phyloP scores from a whole-genome alignment of 2,113 vertebrate species.

The Galeopterus variegatus region DNA sequence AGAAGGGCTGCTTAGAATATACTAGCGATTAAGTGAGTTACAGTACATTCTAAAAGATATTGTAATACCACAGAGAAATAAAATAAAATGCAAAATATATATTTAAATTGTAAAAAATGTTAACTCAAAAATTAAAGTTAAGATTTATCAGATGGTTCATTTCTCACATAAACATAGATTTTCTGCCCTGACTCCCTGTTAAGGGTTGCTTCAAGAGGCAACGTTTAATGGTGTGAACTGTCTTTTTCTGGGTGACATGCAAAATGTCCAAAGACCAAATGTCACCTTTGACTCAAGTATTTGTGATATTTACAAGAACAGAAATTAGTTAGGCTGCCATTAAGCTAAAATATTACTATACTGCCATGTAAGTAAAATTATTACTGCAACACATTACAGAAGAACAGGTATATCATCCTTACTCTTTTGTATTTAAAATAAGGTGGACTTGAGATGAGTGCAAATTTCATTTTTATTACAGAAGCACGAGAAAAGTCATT shows the following conservation, averaged over 20 bases:
- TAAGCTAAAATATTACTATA: conserved; percentile 46
- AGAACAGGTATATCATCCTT: neutral
- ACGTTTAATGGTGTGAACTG: neutral
- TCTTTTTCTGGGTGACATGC: conserved; percentile 30
- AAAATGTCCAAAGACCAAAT: conserved; percentile 71
- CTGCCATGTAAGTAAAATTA: conserved; percentile 56
- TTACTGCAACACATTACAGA: neutral
- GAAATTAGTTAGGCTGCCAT: neutral
- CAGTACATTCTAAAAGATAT: neutral
- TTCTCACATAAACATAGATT: conserved; percentile 78
- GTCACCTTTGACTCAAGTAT: conserved; percentile 48
- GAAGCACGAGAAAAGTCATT: neutral
- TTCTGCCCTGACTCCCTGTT: conserved; percentile 74
- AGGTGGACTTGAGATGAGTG: neutral
- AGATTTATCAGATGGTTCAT: conserved; percentile 69
- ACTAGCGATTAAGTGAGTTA: conserved; percentile 43
- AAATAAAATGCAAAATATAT: conserved; percentile 78
- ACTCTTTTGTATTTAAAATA: conserved; percentile 53
- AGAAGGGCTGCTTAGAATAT: conserved; percentile 63
- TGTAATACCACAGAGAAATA: neutral
- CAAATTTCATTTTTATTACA: neutral
- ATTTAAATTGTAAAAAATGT: conserved; percentile 84
- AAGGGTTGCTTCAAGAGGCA: conserved; percentile 80
- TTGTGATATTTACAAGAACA: conserved; percentile 54
- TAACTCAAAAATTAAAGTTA: conserved; percentile 84